phyloP scores from a whole-genome alignment of 2,113 vertebrate genomes.

The Erinaceus europaeus region DNA sequence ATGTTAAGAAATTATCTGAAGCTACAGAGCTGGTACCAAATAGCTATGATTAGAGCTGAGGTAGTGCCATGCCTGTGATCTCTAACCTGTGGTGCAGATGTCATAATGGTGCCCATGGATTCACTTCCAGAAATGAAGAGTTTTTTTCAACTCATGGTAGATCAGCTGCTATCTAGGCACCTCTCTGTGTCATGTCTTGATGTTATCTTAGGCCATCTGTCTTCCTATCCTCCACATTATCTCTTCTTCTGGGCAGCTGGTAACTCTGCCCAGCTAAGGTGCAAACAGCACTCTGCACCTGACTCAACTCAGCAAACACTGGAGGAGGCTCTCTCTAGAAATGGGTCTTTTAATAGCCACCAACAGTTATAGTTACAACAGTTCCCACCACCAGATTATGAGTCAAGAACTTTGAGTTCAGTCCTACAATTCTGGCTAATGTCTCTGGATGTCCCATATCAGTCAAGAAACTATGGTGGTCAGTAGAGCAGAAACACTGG shows the following conservation, averaged over 20 bases:
- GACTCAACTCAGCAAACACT: neutral
- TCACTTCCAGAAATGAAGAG: neutral
- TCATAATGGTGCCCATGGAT: too few relatives aligned
- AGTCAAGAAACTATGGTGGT: neutral
- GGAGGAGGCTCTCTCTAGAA: neutral
- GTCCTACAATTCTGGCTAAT: neutral
- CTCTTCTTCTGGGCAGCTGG: neutral
- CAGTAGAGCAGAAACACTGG: neutral
- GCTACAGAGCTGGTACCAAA: neutral
- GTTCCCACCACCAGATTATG: neutral
- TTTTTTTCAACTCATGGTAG: too few relatives aligned
- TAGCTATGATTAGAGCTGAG: neutral
- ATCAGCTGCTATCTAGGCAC: neutral
- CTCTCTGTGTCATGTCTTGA: neutral
- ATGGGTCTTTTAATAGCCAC: conserved; percentile 12
- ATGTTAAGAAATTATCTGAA: neutral
- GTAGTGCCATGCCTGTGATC: neutral
- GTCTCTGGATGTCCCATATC: neutral
- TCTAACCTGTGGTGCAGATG: neutral
- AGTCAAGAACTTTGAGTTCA: neutral
- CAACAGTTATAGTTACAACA: neutral
- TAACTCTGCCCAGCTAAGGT: neutral
- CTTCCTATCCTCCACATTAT: too few relatives aligned
- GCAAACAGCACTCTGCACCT: neutral
- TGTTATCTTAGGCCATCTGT: neutral